Evolutionary conservation across 2,797 vertebrate species (phyloP).

Genomic region (Microctenopoma steveboyesi): DNA sequence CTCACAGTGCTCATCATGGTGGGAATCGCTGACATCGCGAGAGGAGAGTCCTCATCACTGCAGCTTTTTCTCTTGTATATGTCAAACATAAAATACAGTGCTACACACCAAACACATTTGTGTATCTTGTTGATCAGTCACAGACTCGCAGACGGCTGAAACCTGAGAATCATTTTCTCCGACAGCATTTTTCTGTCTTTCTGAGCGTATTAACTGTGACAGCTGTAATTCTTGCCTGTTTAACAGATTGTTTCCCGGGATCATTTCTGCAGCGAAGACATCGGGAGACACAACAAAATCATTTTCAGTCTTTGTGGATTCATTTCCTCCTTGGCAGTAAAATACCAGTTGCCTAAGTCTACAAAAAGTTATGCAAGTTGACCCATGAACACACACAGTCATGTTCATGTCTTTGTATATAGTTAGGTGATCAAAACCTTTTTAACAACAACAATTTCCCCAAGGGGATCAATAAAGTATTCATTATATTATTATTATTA

Average conservation of each 20-base stretch:
- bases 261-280: neutral
- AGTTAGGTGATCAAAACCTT: neutral
- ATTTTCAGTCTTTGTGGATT: neutral
- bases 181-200: neutral
- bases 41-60: too few relatives aligned
- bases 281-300: neutral
- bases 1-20: too few relatives aligned
- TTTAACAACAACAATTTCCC: too few relatives aligned
- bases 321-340: neutral
- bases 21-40: too few relatives aligned
- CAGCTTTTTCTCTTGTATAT: neutral
- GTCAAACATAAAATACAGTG: neutral
- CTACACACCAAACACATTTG: neutral
- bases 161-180: neutral
- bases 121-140: neutral
- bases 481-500: too few relatives aligned
- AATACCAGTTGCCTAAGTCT: neutral
- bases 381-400: neutral
- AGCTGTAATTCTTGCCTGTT: constrained; percentile 1
- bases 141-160: neutral
- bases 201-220: neutral
- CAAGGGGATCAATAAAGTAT: too few relatives aligned
- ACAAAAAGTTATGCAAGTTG: neutral
- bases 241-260: neutral
- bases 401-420: neutral